phyloP scores from a whole-genome alignment of 92 coral and sea anemone genomes.

The Chrysogorgia sp. region DNA sequence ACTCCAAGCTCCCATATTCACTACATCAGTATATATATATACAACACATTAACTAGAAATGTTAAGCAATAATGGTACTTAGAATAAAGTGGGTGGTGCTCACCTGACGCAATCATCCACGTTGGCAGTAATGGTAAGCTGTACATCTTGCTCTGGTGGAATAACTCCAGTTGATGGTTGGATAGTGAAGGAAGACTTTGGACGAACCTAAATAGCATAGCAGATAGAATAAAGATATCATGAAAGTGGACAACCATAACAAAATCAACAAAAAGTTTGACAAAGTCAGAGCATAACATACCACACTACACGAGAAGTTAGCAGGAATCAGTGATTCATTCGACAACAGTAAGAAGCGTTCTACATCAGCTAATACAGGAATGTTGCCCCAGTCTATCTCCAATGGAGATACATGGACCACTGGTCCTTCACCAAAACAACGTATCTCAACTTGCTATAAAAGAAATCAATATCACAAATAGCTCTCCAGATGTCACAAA shows the following conservation, averaged over 20 bases:
- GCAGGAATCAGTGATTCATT: constrained; percentile 98
- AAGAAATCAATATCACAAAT: not conserved
- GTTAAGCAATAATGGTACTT: not conserved
- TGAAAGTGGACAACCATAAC: not conserved
- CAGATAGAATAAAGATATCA: not conserved
- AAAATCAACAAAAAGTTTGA: not conserved
- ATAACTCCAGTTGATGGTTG: constrained; percentile 86
- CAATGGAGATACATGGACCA: constrained; percentile 84
- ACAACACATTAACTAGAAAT: too few species aligned
- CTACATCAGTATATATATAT: too few species aligned
- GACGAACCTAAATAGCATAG: constrained; percentile 73
- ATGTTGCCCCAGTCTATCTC: constrained; percentile 88
- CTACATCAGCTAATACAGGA: constrained; percentile 74
- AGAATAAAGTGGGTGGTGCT: not conserved
- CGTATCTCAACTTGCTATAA: constrained; percentile 82
- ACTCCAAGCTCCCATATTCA: too few species aligned
- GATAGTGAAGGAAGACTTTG: constrained; percentile 81
- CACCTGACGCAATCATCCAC: constrained; percentile 95
- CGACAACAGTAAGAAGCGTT: constrained; percentile 73
- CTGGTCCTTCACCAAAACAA: constrained; percentile 98
- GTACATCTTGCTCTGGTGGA: constrained; percentile 80
- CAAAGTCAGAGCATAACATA: constrained; percentile 47
- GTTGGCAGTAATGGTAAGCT: constrained; percentile 81
- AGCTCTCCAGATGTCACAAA: too few species aligned
- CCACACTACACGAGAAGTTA: constrained; percentile 91